Percentiles rank a stretch among this genome's conserved stretches.
Evolutionary conservation across 2,888 invertebrate genomes (phyloP).

Genomic region (Cantharis lateralis): DNA sequence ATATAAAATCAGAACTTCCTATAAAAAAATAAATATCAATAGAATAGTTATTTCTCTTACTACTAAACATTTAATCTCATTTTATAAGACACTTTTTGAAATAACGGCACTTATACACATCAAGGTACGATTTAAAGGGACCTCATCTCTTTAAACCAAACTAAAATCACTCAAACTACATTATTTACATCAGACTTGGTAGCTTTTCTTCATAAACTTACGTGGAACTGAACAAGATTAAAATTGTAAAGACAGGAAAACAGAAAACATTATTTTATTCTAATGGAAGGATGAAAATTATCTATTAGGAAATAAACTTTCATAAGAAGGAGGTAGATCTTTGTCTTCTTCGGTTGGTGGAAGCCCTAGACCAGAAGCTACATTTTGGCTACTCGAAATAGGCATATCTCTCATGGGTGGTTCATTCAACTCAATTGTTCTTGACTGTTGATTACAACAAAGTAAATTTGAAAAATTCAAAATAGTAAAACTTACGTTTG

Average conservation of each 20-base stretch:
- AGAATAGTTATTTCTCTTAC: not conserved
- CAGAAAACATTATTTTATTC: constrained; percentile 5
- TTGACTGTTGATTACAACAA: constrained; percentile 26
- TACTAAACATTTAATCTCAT: not conserved
- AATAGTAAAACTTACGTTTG: constrained; percentile 13
- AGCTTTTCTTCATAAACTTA: not conserved
- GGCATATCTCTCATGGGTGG: constrained; percentile 24
- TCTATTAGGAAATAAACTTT: constrained; percentile 58
- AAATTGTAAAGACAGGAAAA: not conserved
- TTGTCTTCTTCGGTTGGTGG: constrained; percentile 55
- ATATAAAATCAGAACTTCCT: not conserved
- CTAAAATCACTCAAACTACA: not conserved
- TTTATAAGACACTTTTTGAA: not conserved
- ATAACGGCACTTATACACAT: not conserved
- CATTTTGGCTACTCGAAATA: constrained; percentile 1
- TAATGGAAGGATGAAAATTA: constrained; percentile 11
- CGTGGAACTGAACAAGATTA: not conserved
- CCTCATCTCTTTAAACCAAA: not conserved
- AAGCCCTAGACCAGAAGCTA: constrained; percentile 37
- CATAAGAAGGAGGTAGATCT: constrained; percentile 63
- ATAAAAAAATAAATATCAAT: not conserved
- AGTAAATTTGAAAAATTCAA: not conserved
- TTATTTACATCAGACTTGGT: not conserved
- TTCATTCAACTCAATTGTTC: constrained; percentile 44
- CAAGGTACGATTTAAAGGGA: not conserved